A percentile compares a stretch with the other conserved stretches of the same genome.
phyloP scores from a whole-genome alignment of 2,888 invertebrate species.

The Ariolimax columbianus region DNA sequence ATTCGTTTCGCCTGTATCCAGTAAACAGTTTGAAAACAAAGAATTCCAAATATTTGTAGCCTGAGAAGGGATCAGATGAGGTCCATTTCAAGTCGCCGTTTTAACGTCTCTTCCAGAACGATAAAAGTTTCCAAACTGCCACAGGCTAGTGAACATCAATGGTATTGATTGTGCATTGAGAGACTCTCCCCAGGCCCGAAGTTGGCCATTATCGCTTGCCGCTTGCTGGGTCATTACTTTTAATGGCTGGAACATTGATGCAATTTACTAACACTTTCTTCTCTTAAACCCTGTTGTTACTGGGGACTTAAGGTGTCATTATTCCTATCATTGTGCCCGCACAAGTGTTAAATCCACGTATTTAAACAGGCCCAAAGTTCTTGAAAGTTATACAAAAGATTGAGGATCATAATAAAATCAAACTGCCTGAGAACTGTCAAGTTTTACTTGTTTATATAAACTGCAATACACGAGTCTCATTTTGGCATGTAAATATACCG shows the following conservation, averaged over 20 bases:
- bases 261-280: slow-evolving; percentile 14
- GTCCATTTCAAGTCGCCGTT: neutral
- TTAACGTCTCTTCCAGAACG: neutral
- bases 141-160: slow-evolving; percentile 28
- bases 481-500: too few species aligned
- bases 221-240: slow-evolving; percentile 18
- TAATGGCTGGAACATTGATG: slow-evolving; percentile 5
- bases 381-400: too few species aligned
- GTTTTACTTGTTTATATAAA: too few species aligned
- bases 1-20: too few species aligned
- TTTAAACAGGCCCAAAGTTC: neutral
- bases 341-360: neutral
- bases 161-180: neutral
- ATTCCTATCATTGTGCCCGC: neutral
- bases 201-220: neutral
- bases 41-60: neutral
- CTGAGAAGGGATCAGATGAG: neutral
- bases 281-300: neutral
- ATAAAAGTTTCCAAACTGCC: neutral
- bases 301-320: neutral
- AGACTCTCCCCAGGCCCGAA: neutral
- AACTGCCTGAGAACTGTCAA: too few species aligned
- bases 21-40: too few species aligned
- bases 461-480: too few species aligned
- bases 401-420: too few species aligned